These are phyloP conservation scores for Propsilocerus akamusi DNA, from an alignment of 1,140 invertebrate genomes.

Conservation along the genomic window DNA sequence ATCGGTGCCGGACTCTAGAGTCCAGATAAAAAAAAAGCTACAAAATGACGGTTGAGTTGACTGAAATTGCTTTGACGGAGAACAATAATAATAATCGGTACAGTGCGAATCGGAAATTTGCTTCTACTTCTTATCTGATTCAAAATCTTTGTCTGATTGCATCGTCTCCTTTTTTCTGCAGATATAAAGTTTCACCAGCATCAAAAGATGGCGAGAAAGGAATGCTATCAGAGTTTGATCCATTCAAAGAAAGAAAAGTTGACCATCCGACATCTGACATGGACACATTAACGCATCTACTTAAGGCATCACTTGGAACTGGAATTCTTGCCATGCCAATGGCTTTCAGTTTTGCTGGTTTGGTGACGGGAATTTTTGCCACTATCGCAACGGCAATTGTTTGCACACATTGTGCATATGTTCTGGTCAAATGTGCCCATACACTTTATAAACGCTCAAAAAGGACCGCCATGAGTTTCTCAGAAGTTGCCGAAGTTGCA, in stretches of 20 bases:
- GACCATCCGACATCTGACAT: slow-evolving; percentile 62
- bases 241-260: slow-evolving; percentile 47
- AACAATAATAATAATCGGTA: slow-evolving; percentile 3
- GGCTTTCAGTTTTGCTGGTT: slow-evolving; percentile 63
- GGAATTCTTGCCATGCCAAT: slow-evolving; percentile 81
- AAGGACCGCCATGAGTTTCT: slow-evolving; percentile 51
- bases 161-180: slow-evolving; percentile 27
- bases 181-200: slow-evolving; percentile 38
- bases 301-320: slow-evolving; percentile 78
- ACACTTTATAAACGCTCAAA: slow-evolving; percentile 48
- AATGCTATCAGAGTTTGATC: slow-evolving; percentile 39
- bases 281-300: slow-evolving; percentile 66
- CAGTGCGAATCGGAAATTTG: too few relatives aligned
- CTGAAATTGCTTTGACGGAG: slow-evolving; percentile 5
- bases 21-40: too few relatives aligned
- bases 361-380: slow-evolving; percentile 52
- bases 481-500: slow-evolving; percentile 55
- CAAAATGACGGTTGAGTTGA: too few relatives aligned
- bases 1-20: too few relatives aligned
- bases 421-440: slow-evolving; percentile 68
- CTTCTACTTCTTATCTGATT: too few relatives aligned
- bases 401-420: slow-evolving; percentile 73
- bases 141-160: too few relatives aligned
- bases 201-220: slow-evolving; percentile 30
- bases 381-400: slow-evolving; percentile 63